These are phyloP conservation scores for Lordiphosa mommai DNA, from an alignment of 1,140 invertebrate genomes.

Conservation along the genomic window DNA sequence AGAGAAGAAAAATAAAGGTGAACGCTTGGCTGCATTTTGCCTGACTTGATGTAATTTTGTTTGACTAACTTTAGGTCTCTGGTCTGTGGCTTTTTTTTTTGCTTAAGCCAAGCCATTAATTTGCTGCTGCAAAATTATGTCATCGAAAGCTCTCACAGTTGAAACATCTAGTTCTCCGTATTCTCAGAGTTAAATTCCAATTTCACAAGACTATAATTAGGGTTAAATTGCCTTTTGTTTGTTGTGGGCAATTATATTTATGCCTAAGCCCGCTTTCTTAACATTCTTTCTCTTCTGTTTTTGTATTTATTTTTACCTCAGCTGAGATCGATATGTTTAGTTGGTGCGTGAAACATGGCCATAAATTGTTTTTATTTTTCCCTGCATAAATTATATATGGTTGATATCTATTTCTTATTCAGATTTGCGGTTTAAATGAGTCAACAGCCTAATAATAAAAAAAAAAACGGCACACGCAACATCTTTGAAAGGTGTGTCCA, in stretches of 20 bases:
- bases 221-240: not conserved
- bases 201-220: not conserved
- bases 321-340: too few species aligned
- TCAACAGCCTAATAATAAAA: too few species aligned
- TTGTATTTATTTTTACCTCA: too few species aligned
- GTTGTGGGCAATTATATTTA: constrained; percentile 1
- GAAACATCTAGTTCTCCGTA: too few species aligned
- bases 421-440: not conserved
- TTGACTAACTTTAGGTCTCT: constrained; percentile 30
- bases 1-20: constrained; percentile 50
- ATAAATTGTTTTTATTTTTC: too few species aligned
- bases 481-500: too few species aligned
- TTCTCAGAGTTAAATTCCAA: too few species aligned
- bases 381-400: too few species aligned
- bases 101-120: too few species aligned
- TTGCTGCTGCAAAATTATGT: constrained; percentile 46
- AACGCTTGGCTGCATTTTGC: constrained; percentile 69
- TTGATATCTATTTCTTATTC: not conserved
- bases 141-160: constrained; percentile 19
- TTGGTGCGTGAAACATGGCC: too few species aligned
- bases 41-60: constrained; percentile 72
- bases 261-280: not conserved
- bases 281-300: not conserved
- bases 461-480: too few species aligned
- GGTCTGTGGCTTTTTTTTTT: too few species aligned